Percentiles rank a stretch among this genome's conserved stretches.
phyloP scores from a whole-genome alignment of 2,888 invertebrate genomes.

The Thyatira batis region DNA sequence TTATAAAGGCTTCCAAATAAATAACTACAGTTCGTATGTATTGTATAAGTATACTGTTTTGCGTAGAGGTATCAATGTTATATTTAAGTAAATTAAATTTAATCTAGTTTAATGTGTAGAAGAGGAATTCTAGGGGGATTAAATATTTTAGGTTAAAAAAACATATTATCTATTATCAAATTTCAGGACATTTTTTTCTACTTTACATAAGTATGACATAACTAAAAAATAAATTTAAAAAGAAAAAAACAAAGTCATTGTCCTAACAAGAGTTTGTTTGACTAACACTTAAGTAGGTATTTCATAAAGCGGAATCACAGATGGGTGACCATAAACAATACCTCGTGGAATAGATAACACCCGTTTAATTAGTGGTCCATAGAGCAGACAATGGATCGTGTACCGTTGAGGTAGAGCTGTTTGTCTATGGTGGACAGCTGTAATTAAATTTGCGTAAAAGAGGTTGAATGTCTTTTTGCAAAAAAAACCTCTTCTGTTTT shows the following conservation, averaged over 20 bases:
- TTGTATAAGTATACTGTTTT: not conserved
- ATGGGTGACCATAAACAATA: conserved; percentile 39
- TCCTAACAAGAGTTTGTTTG: conserved; percentile 5
- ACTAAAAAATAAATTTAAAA: too few relatives aligned
- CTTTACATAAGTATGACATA: too few relatives aligned
- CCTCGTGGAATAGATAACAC: conserved; percentile 25
- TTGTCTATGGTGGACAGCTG: conserved; percentile 8
- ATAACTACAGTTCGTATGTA: not conserved
- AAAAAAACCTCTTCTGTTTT: not conserved
- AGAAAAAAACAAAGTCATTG: conserved; percentile 7
- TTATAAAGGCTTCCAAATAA: not conserved
- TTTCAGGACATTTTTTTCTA: too few relatives aligned
- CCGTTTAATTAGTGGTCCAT: conserved; percentile 29
- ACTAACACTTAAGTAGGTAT: conserved; percentile 1
- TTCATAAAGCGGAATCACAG: conserved; percentile 38
- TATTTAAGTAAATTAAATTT: too few relatives aligned
- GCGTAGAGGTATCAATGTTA: not conserved
- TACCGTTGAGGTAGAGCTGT: conserved; percentile 13
- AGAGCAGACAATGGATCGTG: conserved; percentile 7
- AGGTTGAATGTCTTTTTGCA: conserved; percentile 5
- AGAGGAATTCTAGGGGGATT: too few relatives aligned
- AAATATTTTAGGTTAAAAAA: too few relatives aligned
- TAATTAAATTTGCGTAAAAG: not conserved
- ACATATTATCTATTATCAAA: too few relatives aligned
- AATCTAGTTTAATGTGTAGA: too few relatives aligned